Conservation (phyloP, 2,888 invertebrate genomes). For the Smittia aterrima region DNA sequence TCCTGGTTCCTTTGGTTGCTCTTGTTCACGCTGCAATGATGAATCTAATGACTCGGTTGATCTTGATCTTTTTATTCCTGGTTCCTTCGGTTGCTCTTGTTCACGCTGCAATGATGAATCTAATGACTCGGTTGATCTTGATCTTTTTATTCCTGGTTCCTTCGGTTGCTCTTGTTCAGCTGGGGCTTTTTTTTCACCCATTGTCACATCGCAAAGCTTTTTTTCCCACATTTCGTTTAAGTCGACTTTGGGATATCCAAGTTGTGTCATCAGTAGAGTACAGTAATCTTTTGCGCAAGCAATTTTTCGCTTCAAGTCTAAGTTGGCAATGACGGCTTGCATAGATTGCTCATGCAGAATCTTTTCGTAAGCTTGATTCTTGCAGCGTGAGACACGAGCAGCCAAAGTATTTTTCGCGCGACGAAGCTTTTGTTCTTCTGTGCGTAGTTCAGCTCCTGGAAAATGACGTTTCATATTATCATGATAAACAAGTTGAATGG, state of each 20-base stretch:
- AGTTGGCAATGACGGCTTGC: not conserved
- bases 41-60: too few species aligned
- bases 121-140: too few species aligned
- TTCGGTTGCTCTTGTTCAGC: too few species aligned
- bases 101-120: too few species aligned
- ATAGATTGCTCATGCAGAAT: not conserved
- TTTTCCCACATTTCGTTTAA: slow-evolving; percentile 12
- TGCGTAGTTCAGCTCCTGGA: slow-evolving; percentile 19
- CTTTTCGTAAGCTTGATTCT: slow-evolving; percentile 14
- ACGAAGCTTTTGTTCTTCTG: slow-evolving; percentile 5
- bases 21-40: too few species aligned
- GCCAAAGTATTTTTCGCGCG: slow-evolving; percentile 15
- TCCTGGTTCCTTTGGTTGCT: too few species aligned
- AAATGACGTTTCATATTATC: slow-evolving; percentile 20
- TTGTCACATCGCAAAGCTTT: not conserved
- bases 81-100: too few species aligned
- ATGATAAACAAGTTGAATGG: not conserved
- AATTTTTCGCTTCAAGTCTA: slow-evolving; percentile 22
- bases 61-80: too few species aligned
- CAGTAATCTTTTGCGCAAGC: slow-evolving; percentile 1
- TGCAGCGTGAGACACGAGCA: slow-evolving; percentile 20
- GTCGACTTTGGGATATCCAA: not conserved
- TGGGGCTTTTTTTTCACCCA: not conserved
- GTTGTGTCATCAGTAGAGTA: not conserved
- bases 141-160: too few species aligned